These are phyloP conservation scores for Actenoides hombroni DNA, from an alignment of 2,113 vertebrate species.

Conservation along the genomic window DNA sequence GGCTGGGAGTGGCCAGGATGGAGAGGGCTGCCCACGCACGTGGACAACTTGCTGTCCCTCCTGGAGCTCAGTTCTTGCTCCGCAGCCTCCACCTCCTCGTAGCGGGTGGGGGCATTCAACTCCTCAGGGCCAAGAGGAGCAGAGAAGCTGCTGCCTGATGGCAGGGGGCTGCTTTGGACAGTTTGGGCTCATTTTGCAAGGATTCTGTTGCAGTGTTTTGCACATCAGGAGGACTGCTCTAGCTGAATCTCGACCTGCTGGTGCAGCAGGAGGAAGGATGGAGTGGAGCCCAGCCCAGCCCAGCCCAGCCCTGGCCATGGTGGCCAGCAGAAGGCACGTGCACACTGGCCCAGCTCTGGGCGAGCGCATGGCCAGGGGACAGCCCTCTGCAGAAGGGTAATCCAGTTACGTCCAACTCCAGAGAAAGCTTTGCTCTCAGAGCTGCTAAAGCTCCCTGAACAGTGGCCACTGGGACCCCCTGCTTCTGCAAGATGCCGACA, in stretches of 20 bases:
- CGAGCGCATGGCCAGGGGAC: fast-evolving
- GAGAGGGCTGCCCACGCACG: fast-evolving
- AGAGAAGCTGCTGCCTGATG: not conserved
- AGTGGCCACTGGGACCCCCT: not conserved
- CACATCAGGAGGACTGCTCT: not conserved
- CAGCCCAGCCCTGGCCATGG: fast-evolving
- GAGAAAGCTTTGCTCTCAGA: not conserved
- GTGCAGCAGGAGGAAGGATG: fast-evolving
- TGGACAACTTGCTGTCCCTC: fast-evolving
- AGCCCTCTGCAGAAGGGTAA: not conserved
- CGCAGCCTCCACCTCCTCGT: not conserved
- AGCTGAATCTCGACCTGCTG: not conserved
- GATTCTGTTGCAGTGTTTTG: not conserved
- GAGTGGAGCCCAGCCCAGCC: not conserved
- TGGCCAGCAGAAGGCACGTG: not conserved
- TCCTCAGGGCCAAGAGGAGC: not conserved
- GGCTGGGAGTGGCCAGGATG: not conserved
- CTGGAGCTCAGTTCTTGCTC: not conserved
- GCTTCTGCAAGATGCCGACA: not conserved
- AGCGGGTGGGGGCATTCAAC: not conserved
- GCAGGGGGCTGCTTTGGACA: not conserved
- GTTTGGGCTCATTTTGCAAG: not conserved
- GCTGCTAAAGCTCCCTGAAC: not conserved
- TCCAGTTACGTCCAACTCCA: not conserved
- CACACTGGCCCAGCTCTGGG: fast-evolving